Conservation (phyloP, 2,797 vertebrate genomes). For the Enteromius anoplus region DNA sequence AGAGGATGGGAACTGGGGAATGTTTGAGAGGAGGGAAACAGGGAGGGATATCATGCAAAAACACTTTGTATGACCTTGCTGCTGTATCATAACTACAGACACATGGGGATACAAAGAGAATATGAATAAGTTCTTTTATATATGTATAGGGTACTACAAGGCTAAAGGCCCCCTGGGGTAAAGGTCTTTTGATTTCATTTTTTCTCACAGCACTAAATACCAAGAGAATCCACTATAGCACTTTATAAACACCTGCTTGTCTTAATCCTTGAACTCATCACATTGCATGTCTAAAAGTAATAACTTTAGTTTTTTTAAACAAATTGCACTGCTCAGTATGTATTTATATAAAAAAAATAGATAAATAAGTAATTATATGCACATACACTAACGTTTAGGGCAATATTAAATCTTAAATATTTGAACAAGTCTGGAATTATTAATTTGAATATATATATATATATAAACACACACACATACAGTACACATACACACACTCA, state of each 20-base stretch:
- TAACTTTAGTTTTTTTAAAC: neutral
- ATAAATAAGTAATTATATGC: too few species aligned
- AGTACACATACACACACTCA: too few species aligned
- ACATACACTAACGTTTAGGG: too few species aligned
- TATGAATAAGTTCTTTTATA: conserved; percentile 29
- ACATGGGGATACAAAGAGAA: conserved; percentile 9
- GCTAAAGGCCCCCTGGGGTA: conserved; percentile 10
- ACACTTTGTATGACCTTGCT: conserved; percentile 21
- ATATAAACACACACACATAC: too few species aligned
- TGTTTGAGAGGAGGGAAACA: conserved; percentile 2
- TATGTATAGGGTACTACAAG: conserved; percentile 4
- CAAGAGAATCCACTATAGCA: neutral
- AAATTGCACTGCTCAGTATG: neutral
- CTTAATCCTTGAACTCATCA: neutral
- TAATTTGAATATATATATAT: too few species aligned
- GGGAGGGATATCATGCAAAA: conserved; percentile 2
- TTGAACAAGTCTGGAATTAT: too few species aligned
- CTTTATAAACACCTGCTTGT: conserved; percentile 17
- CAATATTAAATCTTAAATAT: too few species aligned
- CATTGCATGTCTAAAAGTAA: neutral
- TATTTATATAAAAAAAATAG: neutral
- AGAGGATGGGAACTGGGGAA: neutral
- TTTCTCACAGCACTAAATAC: conserved; percentile 15
- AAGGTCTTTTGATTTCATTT: conserved; percentile 18
- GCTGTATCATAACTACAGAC: conserved; percentile 11